phyloP scores from a whole-genome alignment of 2,113 vertebrate genomes.

The Rhodinocichla rosea region DNA sequence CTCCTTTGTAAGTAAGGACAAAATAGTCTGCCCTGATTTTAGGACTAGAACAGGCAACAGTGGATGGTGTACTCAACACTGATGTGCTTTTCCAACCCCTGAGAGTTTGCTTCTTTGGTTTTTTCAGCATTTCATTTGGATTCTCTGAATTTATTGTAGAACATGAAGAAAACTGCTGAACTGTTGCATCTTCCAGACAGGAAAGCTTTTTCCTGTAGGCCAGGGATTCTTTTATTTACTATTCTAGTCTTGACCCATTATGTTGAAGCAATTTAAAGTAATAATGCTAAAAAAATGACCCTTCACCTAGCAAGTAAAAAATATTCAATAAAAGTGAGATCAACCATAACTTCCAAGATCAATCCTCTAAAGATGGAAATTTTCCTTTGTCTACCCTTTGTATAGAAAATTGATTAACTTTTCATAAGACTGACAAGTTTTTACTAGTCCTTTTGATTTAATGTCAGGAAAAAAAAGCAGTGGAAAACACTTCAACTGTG shows the following conservation, averaged over 20 bases:
- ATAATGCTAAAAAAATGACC: constrained; percentile 71
- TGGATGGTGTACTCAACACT: background rate
- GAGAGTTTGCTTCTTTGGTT: background rate
- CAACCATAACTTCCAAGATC: constrained; percentile 60
- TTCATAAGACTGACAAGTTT: constrained; percentile 30
- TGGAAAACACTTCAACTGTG: background rate
- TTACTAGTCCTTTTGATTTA: constrained; percentile 56
- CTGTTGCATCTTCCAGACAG: background rate
- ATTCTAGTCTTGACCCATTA: constrained; percentile 37
- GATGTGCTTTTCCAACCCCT: background rate
- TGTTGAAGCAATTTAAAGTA: constrained; percentile 66
- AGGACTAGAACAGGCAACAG: background rate
- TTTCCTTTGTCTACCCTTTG: constrained; percentile 61
- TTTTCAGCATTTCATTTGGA: background rate
- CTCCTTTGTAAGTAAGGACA: background rate
- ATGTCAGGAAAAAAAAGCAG: background rate
- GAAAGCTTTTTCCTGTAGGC: background rate
- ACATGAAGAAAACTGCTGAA: background rate
- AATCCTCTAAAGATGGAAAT: constrained; percentile 60
- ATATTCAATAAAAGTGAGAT: constrained; percentile 66
- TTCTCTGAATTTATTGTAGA: background rate
- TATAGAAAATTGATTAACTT: constrained; percentile 71
- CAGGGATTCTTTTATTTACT: constrained; percentile 52
- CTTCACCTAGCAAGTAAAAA: constrained; percentile 61
- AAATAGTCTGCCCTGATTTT: background rate